Conservation (phyloP, 2,888 invertebrate genomes). For the Hemaris fuciformis region DNA sequence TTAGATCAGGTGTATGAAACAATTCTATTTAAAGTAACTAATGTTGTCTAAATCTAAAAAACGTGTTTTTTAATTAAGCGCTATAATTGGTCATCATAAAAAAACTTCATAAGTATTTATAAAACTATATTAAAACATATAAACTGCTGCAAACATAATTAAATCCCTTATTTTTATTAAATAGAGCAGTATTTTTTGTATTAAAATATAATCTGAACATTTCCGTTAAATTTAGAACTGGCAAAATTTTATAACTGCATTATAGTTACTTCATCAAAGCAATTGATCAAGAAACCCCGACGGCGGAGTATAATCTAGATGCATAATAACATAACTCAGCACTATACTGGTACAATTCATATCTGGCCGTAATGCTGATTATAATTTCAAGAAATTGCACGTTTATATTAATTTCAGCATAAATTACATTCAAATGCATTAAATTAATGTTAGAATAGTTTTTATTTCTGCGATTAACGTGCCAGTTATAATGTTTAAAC, state of each 20-base stretch:
- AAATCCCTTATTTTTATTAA: too few relatives aligned
- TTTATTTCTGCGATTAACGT: slow-evolving; percentile 1
- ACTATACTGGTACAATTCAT: slow-evolving; percentile 4
- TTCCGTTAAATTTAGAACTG: neutral
- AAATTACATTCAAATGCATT: slow-evolving; percentile 7
- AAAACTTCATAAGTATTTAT: too few relatives aligned
- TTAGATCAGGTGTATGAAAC: neutral
- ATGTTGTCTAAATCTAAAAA: too few relatives aligned
- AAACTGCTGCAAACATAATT: neutral
- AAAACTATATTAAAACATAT: too few relatives aligned
- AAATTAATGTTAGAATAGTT: neutral
- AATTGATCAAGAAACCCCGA: slow-evolving; percentile 6
- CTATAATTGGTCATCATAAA: too few relatives aligned
- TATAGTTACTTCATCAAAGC: slow-evolving; percentile 3
- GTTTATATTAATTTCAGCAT: slow-evolving; percentile 3
- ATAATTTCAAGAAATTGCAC: slow-evolving; percentile 10
- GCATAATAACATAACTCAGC: slow-evolving; percentile 9
- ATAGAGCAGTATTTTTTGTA: neutral
- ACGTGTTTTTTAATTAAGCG: too few relatives aligned
- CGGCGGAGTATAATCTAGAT: neutral
- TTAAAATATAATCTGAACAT: neutral
- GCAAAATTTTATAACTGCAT: neutral
- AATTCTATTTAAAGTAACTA: neutral
- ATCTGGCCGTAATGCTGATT: slow-evolving; percentile 3
- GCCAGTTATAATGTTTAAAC: neutral